Percentiles rank a stretch among this genome's conserved stretches.
phyloP scores from a whole-genome alignment of 2,113 vertebrate genomes.

The Atlantisia rogersi region DNA sequence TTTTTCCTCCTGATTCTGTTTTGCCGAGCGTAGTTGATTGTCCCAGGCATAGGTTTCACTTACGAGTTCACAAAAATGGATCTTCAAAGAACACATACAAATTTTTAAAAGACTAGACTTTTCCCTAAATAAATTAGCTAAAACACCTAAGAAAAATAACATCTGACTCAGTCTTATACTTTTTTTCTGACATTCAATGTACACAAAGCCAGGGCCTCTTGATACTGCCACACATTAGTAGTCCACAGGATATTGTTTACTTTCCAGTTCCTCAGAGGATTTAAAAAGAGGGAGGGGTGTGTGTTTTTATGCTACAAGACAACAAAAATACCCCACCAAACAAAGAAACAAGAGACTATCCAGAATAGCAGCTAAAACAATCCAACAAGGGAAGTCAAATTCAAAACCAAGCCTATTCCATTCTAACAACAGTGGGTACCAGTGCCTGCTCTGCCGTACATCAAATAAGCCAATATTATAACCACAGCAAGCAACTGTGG shows the following conservation, averaged over 20 bases:
- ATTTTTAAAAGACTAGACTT: background rate
- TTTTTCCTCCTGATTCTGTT: background rate
- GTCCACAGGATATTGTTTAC: background rate
- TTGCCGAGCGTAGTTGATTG: accelerated
- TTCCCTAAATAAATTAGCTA: background rate
- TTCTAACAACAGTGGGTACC: background rate
- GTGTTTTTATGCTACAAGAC: background rate
- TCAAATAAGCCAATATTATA: background rate
- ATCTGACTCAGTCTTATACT: background rate
- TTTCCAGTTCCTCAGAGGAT: background rate
- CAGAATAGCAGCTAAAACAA: background rate
- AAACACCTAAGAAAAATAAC: background rate
- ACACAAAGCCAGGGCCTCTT: background rate
- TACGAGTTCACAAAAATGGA: background rate
- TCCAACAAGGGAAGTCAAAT: background rate
- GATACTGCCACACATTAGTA: background rate
- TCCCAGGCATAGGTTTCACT: background rate
- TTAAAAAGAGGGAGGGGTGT: background rate
- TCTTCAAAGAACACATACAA: background rate
- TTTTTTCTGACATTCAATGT: background rate
- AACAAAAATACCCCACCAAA: background rate
- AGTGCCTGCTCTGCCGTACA: background rate
- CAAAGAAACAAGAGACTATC: background rate
- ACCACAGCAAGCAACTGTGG: background rate
- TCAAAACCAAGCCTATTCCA: background rate